A percentile compares a stretch with the other conserved stretches of the same genome.
Conservation (phyloP, 2,888 invertebrate species). For the Himalopsyche anomala region DNA sequence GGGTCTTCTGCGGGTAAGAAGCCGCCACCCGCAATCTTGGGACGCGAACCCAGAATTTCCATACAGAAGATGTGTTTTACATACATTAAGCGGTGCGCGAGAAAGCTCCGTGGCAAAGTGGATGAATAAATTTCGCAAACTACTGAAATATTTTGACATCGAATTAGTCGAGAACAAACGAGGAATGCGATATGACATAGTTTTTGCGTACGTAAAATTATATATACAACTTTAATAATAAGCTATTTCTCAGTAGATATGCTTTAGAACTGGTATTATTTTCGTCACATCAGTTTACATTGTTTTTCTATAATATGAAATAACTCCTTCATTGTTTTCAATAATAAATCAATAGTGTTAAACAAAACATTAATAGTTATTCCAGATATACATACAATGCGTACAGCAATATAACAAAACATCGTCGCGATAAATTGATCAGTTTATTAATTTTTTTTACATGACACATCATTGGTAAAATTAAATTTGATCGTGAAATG, state of each 20-base stretch:
- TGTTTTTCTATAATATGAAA: no score
- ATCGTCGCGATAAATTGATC: no score
- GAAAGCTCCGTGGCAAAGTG: conserved; percentile 19
- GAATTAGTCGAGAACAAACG: conserved; percentile 16
- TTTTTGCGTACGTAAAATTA: background rate
- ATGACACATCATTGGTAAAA: no score
- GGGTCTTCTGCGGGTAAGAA: conserved; percentile 32
- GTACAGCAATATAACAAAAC: no score
- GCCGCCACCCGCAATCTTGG: conserved; percentile 26
- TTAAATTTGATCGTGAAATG: no score
- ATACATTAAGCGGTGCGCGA: conserved; percentile 55
- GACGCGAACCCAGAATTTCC: conserved; percentile 46
- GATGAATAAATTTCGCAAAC: conserved; percentile 23
- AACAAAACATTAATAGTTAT: no score
- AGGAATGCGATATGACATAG: background rate
- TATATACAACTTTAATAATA: background rate
- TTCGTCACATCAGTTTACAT: background rate
- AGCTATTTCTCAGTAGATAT: background rate
- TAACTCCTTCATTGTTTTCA: no score
- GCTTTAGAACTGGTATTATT: background rate
- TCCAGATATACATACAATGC: no score
- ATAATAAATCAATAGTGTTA: no score
- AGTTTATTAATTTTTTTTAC: no score
- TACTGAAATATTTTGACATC: conserved; percentile 20
- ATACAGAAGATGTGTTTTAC: conserved; percentile 61